A percentile compares a stretch with the other conserved stretches of the same genome.
These are phyloP conservation scores for Acanthosepion lycidas DNA, from an alignment of 2,888 invertebrate species.

Conservation along the genomic window DNA sequence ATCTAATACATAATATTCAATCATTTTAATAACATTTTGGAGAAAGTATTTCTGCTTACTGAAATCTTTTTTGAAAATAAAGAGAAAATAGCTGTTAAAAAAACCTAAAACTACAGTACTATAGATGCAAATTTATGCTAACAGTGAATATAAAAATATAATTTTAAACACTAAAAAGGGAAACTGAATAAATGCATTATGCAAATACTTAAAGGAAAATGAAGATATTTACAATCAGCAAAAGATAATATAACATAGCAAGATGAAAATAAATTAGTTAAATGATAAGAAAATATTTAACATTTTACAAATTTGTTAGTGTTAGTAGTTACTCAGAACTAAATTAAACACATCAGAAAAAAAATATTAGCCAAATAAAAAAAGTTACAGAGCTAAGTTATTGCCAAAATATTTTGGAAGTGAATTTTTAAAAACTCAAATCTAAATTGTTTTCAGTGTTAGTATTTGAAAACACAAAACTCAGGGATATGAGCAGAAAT, in stretches of 20 bases:
- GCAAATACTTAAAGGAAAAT: background rate
- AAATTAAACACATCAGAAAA: background rate
- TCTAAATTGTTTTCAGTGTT: background rate
- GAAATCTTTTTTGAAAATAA: background rate
- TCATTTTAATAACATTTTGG: background rate
- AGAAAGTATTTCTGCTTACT: background rate
- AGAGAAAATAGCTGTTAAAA: background rate
- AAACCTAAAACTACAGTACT: background rate
- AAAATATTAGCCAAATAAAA: background rate
- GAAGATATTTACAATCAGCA: background rate
- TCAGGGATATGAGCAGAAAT: background rate
- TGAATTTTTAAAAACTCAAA: background rate
- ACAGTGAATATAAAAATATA: background rate
- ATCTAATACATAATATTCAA: background rate
- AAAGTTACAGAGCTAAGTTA: background rate
- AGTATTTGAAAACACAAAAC: background rate
- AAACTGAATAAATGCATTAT: background rate
- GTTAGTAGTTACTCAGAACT: background rate
- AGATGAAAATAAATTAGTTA: background rate
- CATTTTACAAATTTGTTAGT: background rate
- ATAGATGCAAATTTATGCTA: background rate
- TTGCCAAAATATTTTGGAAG: background rate
- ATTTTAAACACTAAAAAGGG: background rate
- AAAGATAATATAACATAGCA: background rate
- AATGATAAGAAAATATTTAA: background rate